A percentile compares a stretch with the other conserved stretches of the same genome.
phyloP scores from a whole-genome alignment of 1,140 invertebrate species.

The Penaeus chinensis region DNA sequence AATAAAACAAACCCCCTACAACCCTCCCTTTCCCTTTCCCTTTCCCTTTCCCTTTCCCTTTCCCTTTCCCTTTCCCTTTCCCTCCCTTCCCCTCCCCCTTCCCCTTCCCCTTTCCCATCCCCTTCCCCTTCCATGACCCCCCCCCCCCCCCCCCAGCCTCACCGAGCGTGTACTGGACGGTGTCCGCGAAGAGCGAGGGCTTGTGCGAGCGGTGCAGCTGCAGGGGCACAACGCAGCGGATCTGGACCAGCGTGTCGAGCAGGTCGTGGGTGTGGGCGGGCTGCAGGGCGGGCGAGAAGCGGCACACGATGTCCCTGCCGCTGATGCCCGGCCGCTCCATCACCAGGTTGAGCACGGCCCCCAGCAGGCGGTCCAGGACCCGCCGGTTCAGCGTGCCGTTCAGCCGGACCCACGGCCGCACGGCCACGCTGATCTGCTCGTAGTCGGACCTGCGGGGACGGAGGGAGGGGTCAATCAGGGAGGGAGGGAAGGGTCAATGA shows the following conservation, averaged over 20 bases:
- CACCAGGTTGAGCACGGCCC: slow-evolving; percentile 75
- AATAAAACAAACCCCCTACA: too few relatives aligned
- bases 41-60: too few relatives aligned
- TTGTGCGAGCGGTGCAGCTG: slow-evolving; percentile 22
- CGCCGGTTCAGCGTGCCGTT: slow-evolving; percentile 79
- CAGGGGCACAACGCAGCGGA: slow-evolving; percentile 67
- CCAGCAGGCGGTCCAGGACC: slow-evolving; percentile 78
- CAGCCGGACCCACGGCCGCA: slow-evolving; percentile 79
- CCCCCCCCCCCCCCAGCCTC: not conserved
- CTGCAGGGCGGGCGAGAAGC: slow-evolving; percentile 66
- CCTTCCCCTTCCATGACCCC: too few relatives aligned
- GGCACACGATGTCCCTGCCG: slow-evolving; percentile 56
- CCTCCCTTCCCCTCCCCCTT: too few relatives aligned
- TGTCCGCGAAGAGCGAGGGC: slow-evolving; percentile 55
- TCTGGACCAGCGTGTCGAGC: slow-evolving; percentile 69
- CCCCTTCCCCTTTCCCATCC: too few relatives aligned
- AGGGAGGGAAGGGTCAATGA: too few relatives aligned
- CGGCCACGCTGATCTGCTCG: slow-evolving; percentile 65
- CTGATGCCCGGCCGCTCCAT: slow-evolving; percentile 73
- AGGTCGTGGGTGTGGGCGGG: slow-evolving; percentile 68
- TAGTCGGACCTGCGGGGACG: slow-evolving; percentile 38
- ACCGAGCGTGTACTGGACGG: slow-evolving; percentile 45
- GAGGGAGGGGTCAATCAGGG: too few relatives aligned
- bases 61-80: not conserved
- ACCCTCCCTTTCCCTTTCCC: too few relatives aligned